Base-by-base conservation (phyloP, 2,113 vertebrate genomes). In the Galemys pyrenaicus region DNA sequence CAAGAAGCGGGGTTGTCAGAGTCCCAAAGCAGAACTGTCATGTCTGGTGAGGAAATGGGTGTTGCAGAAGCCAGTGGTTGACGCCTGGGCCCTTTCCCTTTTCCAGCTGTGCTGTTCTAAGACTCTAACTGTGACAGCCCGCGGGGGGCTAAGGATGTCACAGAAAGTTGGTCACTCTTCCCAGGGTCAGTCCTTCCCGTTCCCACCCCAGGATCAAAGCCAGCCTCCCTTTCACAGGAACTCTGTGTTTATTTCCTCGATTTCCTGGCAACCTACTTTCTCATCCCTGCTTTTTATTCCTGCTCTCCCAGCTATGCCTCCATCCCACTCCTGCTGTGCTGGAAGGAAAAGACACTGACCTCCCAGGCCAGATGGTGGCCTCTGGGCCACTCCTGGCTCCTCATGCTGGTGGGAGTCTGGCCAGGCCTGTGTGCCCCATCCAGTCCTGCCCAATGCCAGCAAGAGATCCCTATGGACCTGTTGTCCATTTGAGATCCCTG, bases 181-280 rank as follows among this genome's bases (percentile, higher is more conserved):
- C 65, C 95, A 96, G 93, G 89, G 83, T 15, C 44, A 0, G 54
- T 26, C 62, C 87, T 44, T 94, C 70, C 54, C 87, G 32, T 91
- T 70, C 93, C 94, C 84, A 74, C 26, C 87, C 74, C 9, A 17
- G 83, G 95, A 97, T 95, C 97, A 97, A 97, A 97, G 95, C 17
- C 0, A 92, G 26, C 87, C 62, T 65, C 19, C 77, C 92, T 60
- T 60, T 78, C 94, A 24, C 83, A 88, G 94, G 95, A 95, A 75
- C 86, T 22, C 71, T 91, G 74, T 97, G 96, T 96, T 97, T 95
- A 85, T 90, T 87, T 92, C 95, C 83, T 92, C 9, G 3, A 87
- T 75, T 96, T 95, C 96, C 97, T 95, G 95, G 44, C 11, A 67
- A 81, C 97, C 97, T 81, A 92, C 77, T 78, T 97, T 93, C 44